A percentile compares a stretch with the other conserved stretches of the same genome.
These are phyloP conservation scores for Euthynnus affinis DNA, from an alignment of 2,797 vertebrate genomes.

Conservation along the genomic window DNA sequence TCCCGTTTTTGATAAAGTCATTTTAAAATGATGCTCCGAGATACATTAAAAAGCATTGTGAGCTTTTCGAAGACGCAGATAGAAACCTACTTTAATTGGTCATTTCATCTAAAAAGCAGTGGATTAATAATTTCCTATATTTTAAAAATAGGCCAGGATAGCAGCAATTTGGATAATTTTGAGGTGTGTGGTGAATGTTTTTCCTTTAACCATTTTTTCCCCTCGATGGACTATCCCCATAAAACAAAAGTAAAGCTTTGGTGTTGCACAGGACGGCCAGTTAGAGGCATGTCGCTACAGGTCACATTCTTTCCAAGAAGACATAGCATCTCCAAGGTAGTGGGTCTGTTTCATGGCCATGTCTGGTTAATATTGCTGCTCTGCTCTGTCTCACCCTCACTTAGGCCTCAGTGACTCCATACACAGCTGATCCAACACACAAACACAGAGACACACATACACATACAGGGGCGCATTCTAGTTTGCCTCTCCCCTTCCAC, in stretches of 20 bases:
- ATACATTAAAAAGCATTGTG: no score
- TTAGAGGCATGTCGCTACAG: constrained; percentile 41
- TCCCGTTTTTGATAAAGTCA: neutral
- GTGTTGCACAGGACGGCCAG: constrained; percentile 25
- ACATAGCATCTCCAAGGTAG: constrained; percentile 55
- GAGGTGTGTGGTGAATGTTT: neutral
- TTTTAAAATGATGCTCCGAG: neutral
- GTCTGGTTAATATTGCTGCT: constrained; percentile 55
- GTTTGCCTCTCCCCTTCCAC: constrained; percentile 32
- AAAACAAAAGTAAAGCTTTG: neutral
- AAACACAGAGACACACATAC: constrained; percentile 13
- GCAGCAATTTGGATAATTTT: no score
- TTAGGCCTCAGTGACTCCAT: constrained; percentile 44
- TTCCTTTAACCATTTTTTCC: neutral
- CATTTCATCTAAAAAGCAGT: no score
- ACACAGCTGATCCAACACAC: constrained; percentile 49
- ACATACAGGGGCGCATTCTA: constrained; percentile 15
- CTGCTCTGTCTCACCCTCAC: constrained; percentile 52
- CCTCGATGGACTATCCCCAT: neutral
- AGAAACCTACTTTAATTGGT: no score
- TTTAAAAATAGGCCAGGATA: no score
- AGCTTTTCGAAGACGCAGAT: no score
- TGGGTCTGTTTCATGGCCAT: constrained; percentile 45
- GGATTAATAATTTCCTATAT: no score
- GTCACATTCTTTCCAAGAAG: constrained; percentile 74